Base-by-base conservation (phyloP, 2,113 vertebrate species). In the Marcusenius ussheri region DNA sequence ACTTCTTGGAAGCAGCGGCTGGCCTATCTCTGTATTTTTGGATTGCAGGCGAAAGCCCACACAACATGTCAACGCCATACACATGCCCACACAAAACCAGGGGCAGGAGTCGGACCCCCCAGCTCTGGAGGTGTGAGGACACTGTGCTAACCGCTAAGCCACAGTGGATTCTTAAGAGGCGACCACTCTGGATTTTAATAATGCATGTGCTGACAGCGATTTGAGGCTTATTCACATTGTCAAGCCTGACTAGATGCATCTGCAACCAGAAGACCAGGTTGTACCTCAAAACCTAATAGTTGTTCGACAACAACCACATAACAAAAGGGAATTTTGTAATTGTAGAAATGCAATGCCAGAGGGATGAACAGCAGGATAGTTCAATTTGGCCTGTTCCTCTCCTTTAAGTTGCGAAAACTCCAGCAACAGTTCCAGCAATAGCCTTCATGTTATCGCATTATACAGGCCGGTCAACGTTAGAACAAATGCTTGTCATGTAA, bases 191-290 rank as follows among this genome's bases (percentile, higher is more conserved):
- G 35, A 80, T 80, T 80, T 39, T 39, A 80, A 42, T 80, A 80
- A 35, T 19, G 74, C 35, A 80, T 42, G 35, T 80, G 74, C 74
- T 80, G 74, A 80, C 74, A 80, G 13, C 13, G 5, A 80, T 42
- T 42, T 80, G 74, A 80, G 35, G 74, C 74, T 80, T 80, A 80
- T 80, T 80, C 74, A 17, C 74, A 42, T 80, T 80, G 74, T 80
- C 35, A 80, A 80, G 17, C 31, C 35, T 39, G 70, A 39, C 70
- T 77, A 77, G 31, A 3, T 39, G 2, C 13, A 17, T 27, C 74
- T 42, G 13, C 35, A 80, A 80, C 74, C 31, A 19, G 74, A 42
- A 77, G 74, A 39, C 17, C 13, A 39, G 31, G 74, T 80, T 80
- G 35, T 42, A 19, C 35, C 35, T 39, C 31, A 35, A 42, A 80